Base-by-base conservation (phyloP, 2,797 vertebrate genomes). In the Cryptoprocta ferox region DNA sequence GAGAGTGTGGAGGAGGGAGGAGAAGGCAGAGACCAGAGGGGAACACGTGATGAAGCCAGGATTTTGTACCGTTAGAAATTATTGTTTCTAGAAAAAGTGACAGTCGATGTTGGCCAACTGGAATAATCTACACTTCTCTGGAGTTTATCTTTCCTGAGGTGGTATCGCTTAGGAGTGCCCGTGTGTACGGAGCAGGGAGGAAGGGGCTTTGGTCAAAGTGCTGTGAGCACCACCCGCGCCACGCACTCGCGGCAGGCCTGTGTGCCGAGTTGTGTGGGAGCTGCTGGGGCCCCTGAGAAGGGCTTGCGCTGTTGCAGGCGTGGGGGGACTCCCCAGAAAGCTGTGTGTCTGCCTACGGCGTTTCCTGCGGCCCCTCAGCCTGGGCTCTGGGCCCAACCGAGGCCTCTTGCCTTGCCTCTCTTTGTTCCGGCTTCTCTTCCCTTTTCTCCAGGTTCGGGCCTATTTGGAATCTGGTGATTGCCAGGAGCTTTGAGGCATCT, bases 261-360 rank as follows among this genome's bases (percentile, higher is more conserved):
- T 21, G 14, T 4, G 4, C 59, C 5, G 11, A 18, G 32, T 42
- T n/a, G 5, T 42, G 26, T 56, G 16, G 26, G 50, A 26, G 42
- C 61, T 30, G 71, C 45, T 0, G 68, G 5, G 14, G 45, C 26
- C 30, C 26, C 30, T 24, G 1, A 7, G 28, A 30, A 56, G 10
- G 42, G n/a, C 15, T 48, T 56, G 18, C 12, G 12, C 32, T 15
- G 3, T 37, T 35, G 42, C 32, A 15, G 18, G 5, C 10, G 3
- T 2, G 13, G 48, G 15, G 3, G 42, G 16, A 50, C 70, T 59
- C 16, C 28, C 21, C 70, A 50, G 48, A 76, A 4, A 53, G 30
- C 28, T 1, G 3, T 5, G 2, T 39, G 2, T 9, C 21, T 32
- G 32, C 32, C 19, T 2, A 6, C 10, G 14, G 19, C 1, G 2